A percentile compares a stretch with the other conserved stretches of the same genome.
Evolutionary conservation across 2,113 vertebrate genomes (phyloP).

Genomic region (Alaudala cheleensis): DNA sequence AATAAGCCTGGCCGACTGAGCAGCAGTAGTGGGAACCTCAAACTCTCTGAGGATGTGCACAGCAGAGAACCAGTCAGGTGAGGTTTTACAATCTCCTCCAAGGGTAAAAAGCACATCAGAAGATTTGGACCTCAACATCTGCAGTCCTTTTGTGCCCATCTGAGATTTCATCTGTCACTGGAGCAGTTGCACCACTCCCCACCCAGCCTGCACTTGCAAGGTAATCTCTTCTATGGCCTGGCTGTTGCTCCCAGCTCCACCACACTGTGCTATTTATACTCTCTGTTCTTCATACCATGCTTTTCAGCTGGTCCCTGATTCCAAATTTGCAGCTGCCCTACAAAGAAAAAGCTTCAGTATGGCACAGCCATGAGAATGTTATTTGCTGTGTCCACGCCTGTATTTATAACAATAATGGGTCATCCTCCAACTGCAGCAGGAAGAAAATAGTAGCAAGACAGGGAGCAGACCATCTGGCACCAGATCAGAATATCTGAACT

Average conservation of each 20-base stretch:
- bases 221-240: neutral
- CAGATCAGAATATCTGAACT: slow-evolving; percentile 42
- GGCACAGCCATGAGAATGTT: neutral
- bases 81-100: neutral
- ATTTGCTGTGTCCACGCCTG: neutral
- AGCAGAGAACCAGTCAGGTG: neutral
- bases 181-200: neutral
- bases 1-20: neutral
- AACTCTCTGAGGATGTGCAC: fast-evolving
- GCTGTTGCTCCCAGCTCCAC: neutral
- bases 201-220: neutral
- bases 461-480: slow-evolving; percentile 46
- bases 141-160: neutral
- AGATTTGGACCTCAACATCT: neutral
- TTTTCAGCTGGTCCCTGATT: neutral
- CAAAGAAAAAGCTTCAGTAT: neutral
- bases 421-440: slow-evolving; percentile 10
- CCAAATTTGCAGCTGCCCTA: neutral
- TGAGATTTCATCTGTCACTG: neutral
- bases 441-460: neutral
- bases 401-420: slow-evolving; percentile 8
- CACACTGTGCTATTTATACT: neutral
- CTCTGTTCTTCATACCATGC: neutral
- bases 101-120: neutral
- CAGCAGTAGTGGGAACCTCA: neutral